Conservation (phyloP, 2,888 invertebrate genomes). For the Yponomeuta cagnagella region DNA sequence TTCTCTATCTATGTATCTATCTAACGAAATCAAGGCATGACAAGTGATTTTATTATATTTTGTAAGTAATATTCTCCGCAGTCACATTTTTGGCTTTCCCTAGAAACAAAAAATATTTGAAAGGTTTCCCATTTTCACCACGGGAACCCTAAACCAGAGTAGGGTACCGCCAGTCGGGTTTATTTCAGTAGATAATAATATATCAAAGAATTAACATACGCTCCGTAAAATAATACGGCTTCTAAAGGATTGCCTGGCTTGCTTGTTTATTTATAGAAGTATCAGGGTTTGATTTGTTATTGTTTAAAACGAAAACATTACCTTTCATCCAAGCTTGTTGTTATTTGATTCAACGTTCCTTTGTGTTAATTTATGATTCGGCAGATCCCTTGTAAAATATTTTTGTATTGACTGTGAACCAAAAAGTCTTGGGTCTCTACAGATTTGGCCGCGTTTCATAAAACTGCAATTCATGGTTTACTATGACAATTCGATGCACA, state of each 20-base stretch:
- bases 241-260: constrained; percentile 1
- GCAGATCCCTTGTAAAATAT: not conserved
- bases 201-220: constrained; percentile 59
- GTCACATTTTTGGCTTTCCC: no score
- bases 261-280: constrained; percentile 1
- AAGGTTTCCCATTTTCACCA: not conserved
- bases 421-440: no score
- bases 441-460: no score
- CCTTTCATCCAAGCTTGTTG: not conserved
- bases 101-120: no score
- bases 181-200: constrained; percentile 61
- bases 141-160: constrained; percentile 41
- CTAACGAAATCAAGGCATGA: no score
- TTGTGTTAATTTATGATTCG: not conserved
- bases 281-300: not conserved
- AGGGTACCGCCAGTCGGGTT: constrained; percentile 33
- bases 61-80: no score
- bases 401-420: no score
- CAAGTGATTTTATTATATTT: no score
- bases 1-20: no score
- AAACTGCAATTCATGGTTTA: no score
- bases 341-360: not conserved
- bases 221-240: constrained; percentile 23
- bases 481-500: no score
- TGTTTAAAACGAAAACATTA: not conserved